Evolutionary conservation across 2,888 invertebrate genomes (phyloP).

Genomic region (Lomographa bimaculata): DNA sequence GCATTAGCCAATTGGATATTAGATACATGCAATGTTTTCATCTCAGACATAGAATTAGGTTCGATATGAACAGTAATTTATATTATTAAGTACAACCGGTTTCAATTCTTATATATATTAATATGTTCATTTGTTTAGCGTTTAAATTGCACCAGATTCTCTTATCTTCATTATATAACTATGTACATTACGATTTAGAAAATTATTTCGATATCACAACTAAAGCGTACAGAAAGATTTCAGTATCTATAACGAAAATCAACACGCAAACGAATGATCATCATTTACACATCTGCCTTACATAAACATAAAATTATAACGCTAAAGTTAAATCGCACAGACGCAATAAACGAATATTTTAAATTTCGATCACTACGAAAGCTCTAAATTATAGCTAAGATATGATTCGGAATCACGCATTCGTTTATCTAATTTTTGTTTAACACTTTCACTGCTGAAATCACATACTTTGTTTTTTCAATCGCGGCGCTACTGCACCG

Average conservation of each 20-base stretch:
- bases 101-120: conserved; percentile 11
- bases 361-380: conserved; percentile 43
- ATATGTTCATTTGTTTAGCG: conserved; percentile 7
- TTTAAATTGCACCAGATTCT: conserved; percentile 26
- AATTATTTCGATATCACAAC: conserved; percentile 28
- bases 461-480: no score
- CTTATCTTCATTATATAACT: conserved; percentile 12
- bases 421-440: conserved; percentile 45
- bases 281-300: conserved; percentile 27
- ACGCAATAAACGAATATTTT: conserved; percentile 26
- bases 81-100: conserved; percentile 28
- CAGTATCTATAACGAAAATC: conserved; percentile 17
- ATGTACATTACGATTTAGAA: conserved; percentile 22
- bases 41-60: background rate
- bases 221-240: conserved; percentile 24
- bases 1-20: no score
- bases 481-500: no score
- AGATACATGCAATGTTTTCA: no score
- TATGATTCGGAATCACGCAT: conserved; percentile 77
- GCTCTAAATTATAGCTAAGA: conserved; percentile 64
- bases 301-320: conserved; percentile 47
- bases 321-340: conserved; percentile 28
- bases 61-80: conserved; percentile 5
- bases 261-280: conserved; percentile 10
- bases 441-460: no score